Conservation (phyloP, 2,113 vertebrate species). For the Pollachius pollachius region DNA sequence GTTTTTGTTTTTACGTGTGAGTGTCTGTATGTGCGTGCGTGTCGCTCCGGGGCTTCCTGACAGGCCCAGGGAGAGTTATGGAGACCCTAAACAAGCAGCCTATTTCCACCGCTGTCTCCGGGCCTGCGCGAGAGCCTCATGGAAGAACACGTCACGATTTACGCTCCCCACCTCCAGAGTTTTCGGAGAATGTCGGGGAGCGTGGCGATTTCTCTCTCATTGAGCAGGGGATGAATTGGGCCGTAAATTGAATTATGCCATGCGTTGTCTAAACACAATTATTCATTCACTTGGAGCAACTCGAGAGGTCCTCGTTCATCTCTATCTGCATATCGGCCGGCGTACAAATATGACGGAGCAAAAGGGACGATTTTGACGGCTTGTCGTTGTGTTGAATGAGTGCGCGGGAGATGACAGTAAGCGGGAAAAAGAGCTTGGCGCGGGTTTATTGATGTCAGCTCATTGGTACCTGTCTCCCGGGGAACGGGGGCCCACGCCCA, state of each 20-base stretch:
- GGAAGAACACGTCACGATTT: constrained; percentile 37
- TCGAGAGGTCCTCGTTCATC: constrained; percentile 19
- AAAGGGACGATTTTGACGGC: neutral
- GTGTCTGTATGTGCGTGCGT: constrained; percentile 7
- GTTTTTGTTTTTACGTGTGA: neutral
- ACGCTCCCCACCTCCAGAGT: constrained; percentile 22
- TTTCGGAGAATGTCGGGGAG: constrained; percentile 24
- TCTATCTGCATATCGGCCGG: constrained; percentile 13
- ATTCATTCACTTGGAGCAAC: neutral
- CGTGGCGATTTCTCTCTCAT: constrained; percentile 22
- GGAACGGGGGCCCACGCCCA: constrained; percentile 45
- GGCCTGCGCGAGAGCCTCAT: constrained; percentile 22
- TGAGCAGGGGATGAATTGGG: neutral
- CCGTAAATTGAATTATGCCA: too few relatives aligned
- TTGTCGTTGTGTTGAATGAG: constrained; percentile 43
- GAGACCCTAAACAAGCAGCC: constrained; percentile 38
- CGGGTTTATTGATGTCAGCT: constrained; percentile 54
- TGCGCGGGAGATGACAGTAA: constrained; percentile 22
- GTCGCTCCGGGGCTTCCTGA: constrained; percentile 16
- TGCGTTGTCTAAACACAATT: too few relatives aligned
- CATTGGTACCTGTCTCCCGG: constrained; percentile 35
- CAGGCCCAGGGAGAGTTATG: constrained; percentile 35
- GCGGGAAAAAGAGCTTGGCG: constrained; percentile 17
- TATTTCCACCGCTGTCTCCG: constrained; percentile 56
- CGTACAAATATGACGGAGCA: constrained; percentile 29